A percentile compares a stretch with the other conserved stretches of the same genome.
Conservation (phyloP, 1,140 invertebrate species). For the Neoseiulus cucumeris region DNA sequence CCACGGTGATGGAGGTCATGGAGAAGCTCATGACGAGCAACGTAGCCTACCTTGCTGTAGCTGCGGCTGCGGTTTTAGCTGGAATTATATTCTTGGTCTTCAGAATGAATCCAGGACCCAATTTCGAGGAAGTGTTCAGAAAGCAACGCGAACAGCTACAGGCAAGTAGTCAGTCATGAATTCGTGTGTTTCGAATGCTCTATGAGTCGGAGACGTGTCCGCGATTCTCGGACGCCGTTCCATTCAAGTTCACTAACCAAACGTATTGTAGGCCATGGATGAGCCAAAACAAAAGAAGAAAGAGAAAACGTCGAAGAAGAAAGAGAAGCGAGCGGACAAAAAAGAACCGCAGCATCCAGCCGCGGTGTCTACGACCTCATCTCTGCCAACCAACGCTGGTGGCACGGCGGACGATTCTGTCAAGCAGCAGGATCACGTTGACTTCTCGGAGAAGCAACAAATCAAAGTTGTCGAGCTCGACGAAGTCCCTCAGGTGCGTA, state of each 20-base stretch:
- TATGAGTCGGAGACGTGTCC: neutral
- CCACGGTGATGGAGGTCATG: no score
- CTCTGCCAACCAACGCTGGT: neutral
- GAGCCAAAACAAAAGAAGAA: conserved; percentile 9
- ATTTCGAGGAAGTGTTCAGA: conserved; percentile 1
- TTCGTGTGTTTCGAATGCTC: neutral
- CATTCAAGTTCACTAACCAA: neutral
- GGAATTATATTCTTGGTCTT: neutral
- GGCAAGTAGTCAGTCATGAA: neutral
- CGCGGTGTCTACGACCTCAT: neutral
- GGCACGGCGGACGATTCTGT: neutral
- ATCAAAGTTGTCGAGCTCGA: neutral
- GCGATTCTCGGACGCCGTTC: neutral
- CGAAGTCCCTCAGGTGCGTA: neutral
- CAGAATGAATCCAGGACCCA: conserved; percentile 5
- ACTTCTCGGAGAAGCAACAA: neutral
- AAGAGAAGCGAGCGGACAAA: neutral
- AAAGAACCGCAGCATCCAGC: neutral
- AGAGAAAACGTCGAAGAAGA: neutral
- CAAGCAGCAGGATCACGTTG: neutral
- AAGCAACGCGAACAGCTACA: neutral
- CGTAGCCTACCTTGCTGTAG: neutral
- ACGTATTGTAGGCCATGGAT: conserved; percentile 6
- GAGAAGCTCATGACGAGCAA: no score
- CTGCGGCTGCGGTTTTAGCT: neutral